These are phyloP conservation scores for Rhopalosiphum nymphaeae DNA, from an alignment of 2,888 invertebrate species.

Conservation along the genomic window DNA sequence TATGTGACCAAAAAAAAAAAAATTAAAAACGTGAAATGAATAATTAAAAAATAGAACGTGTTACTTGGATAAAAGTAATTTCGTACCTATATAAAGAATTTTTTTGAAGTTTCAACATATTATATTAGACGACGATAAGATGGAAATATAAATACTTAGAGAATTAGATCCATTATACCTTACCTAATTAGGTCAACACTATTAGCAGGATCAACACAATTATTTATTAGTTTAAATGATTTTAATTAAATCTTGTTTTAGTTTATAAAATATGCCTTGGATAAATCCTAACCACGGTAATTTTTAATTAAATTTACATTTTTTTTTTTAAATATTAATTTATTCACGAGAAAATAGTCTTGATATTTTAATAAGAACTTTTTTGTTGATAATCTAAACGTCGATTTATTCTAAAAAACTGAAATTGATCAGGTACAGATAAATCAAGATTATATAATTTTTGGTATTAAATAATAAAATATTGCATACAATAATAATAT, in stretches of 20 bases:
- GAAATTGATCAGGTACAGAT: neutral
- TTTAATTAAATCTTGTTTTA: slow-evolving; percentile 38
- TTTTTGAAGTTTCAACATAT: neutral
- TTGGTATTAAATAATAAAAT: neutral
- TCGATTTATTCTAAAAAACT: neutral
- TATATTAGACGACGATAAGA: neutral
- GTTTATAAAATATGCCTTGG: neutral
- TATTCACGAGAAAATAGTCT: neutral
- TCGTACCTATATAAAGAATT: neutral
- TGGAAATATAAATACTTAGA: neutral
- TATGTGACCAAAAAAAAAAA: neutral
- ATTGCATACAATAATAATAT: neutral
- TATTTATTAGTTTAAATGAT: slow-evolving; percentile 16
- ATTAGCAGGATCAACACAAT: neutral
- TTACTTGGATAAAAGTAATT: neutral
- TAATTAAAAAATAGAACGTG: neutral
- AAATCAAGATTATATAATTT: neutral
- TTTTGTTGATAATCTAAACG: neutral
- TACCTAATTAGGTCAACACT: neutral
- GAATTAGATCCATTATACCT: neutral
- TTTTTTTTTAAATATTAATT: neutral
- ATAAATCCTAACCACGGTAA: neutral
- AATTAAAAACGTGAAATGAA: neutral
- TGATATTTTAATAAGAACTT: neutral
- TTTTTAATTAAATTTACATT: neutral